A percentile compares a stretch with the other conserved stretches of the same genome.
phyloP scores from a whole-genome alignment of 2,113 vertebrate species.

The Formicarius rufipectus region DNA sequence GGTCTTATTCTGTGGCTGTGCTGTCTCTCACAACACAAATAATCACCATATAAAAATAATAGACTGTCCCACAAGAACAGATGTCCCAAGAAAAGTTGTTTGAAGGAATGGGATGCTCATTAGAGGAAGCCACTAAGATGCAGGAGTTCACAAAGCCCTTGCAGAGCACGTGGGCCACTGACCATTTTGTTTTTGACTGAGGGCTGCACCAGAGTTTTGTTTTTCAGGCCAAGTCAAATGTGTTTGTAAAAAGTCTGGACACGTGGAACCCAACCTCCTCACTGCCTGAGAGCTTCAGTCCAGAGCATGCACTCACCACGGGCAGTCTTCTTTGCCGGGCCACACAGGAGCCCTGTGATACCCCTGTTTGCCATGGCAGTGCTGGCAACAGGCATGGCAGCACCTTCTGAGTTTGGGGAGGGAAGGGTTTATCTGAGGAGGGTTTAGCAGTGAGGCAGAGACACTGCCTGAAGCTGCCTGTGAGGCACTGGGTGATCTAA shows the following conservation, averaged over 20 bases:
- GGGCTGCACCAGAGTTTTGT: not conserved
- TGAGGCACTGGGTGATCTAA: not conserved
- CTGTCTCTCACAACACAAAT: not conserved
- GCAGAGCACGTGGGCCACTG: not conserved
- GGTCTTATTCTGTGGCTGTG: not conserved
- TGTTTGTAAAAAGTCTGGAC: not conserved
- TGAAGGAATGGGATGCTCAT: not conserved
- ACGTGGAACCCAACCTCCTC: rapidly evolving
- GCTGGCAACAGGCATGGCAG: rapidly evolving
- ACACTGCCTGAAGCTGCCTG: rapidly evolving
- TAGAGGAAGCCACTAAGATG: not conserved
- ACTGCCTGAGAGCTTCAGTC: not conserved
- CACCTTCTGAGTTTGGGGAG: no score
- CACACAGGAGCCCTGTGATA: not conserved
- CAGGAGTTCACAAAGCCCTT: not conserved
- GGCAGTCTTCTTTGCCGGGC: not conserved
- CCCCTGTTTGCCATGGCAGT: rapidly evolving
- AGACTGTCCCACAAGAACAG: not conserved
- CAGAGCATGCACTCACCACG: rapidly evolving
- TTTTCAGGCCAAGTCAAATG: not conserved
- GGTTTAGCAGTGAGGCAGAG: not conserved
- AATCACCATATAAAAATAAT: not conserved
- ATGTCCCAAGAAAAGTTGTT: not conserved
- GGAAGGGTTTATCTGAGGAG: not conserved
- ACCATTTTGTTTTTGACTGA: not conserved